Conservation (phyloP, 2,113 vertebrate species). For the Leucopternis melanops region DNA sequence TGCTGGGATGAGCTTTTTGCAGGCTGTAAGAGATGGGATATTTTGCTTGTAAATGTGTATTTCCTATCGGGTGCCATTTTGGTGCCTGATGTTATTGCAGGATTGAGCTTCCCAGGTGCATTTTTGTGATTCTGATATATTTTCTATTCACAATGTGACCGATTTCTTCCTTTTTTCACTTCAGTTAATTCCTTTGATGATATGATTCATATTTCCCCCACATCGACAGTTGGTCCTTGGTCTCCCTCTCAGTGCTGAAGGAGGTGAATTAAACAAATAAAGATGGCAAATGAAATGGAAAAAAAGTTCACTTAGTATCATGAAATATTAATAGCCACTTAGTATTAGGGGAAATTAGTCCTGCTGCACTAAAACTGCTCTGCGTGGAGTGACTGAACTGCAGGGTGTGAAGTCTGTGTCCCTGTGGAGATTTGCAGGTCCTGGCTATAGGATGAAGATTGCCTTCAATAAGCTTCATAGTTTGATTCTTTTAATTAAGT, state of each 20-base stretch:
- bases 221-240: background rate
- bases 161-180: background rate
- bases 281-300: conserved; percentile 13
- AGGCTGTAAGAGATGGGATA: background rate
- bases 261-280: conserved; percentile 32
- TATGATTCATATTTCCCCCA: background rate
- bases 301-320: background rate
- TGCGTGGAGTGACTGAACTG: background rate
- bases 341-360: background rate
- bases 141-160: background rate
- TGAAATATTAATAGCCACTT: conserved; percentile 42
- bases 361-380: background rate
- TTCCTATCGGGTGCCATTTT: background rate
- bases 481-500: background rate
- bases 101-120: background rate
- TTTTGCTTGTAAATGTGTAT: background rate
- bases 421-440: background rate
- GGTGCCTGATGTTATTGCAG: background rate
- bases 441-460: background rate
- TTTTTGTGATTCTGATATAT: background rate
- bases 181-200: background rate
- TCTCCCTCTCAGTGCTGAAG: background rate
- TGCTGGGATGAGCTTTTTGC: background rate
- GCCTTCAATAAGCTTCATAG: background rate
- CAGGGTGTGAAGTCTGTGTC: background rate